A percentile compares a stretch with the other conserved stretches of the same genome.
These are phyloP conservation scores for Trissolcus japonicus DNA, from an alignment of 2,888 invertebrate species.

Conservation along the genomic window DNA sequence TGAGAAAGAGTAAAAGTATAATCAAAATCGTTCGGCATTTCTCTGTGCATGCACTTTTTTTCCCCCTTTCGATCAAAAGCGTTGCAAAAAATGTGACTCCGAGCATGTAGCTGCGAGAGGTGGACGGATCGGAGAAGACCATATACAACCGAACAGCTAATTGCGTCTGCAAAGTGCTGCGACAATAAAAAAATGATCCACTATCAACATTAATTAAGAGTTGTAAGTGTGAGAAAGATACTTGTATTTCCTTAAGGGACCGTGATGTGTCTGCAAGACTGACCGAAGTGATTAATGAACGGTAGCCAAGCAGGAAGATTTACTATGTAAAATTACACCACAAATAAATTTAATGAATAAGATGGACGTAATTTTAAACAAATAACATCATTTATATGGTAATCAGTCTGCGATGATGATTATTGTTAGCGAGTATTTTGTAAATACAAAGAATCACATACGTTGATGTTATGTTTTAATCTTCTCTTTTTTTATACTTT, in stretches of 20 bases:
- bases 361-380: slow-evolving; percentile 4
- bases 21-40: no score
- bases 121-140: slow-evolving; percentile 14
- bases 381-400: slow-evolving; percentile 12
- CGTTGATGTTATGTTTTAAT: no score
- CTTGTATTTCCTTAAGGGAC: slow-evolving; percentile 46
- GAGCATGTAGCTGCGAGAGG: neutral
- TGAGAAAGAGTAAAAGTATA: no score
- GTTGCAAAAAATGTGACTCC: neutral
- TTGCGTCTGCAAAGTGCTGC: slow-evolving; percentile 39
- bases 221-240: slow-evolving; percentile 49
- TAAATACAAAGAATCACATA: no score
- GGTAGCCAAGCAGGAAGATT: slow-evolving; percentile 14
- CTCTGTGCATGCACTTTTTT: no score
- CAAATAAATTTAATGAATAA: neutral
- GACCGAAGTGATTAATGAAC: slow-evolving; percentile 28
- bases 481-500: no score
- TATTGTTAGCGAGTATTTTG: neutral
- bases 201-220: slow-evolving; percentile 50
- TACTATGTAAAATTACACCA: slow-evolving; percentile 14
- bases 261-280: slow-evolving; percentile 16
- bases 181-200: slow-evolving; percentile 26
- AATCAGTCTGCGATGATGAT: slow-evolving; percentile 13
- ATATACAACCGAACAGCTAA: slow-evolving; percentile 36
- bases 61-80: neutral